Conservation (phyloP, 1,140 invertebrate species). For the Hydropsyche tenuis region DNA sequence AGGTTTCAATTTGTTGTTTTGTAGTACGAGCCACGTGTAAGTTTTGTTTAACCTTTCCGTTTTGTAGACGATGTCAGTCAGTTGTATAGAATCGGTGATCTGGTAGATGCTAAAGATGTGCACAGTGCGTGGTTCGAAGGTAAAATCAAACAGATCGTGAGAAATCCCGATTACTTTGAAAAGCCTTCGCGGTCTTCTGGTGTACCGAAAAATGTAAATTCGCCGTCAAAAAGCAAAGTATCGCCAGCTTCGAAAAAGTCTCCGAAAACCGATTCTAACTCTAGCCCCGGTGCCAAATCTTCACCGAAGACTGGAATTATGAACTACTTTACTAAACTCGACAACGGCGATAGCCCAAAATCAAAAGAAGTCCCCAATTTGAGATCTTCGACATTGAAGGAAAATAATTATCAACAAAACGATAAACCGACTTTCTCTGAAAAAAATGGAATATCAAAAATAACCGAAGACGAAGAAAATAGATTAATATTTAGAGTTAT, state of each 20-base stretch:
- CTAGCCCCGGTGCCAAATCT: not conserved
- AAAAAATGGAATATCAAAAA: constrained; percentile 45
- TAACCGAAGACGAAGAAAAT: constrained; percentile 44
- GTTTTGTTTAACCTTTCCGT: too few species aligned
- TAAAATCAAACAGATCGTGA: constrained; percentile 51
- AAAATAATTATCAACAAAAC: constrained; percentile 15
- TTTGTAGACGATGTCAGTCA: constrained; percentile 53
- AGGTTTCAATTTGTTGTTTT: constrained; percentile 21
- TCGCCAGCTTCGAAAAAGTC: not conserved
- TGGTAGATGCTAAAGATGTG: constrained; percentile 70
- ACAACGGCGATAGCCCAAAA: not conserved
- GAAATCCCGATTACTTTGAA: constrained; percentile 2
- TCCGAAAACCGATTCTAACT: not conserved
- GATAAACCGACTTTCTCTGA: not conserved
- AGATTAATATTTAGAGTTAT: constrained; percentile 61
- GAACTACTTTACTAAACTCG: constrained; percentile 40
- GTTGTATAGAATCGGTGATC: constrained; percentile 72
- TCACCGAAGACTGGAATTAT: constrained; percentile 36
- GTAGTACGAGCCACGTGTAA: too few species aligned
- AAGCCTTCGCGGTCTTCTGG: not conserved
- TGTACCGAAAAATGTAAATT: not conserved
- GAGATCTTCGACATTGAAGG: not conserved
- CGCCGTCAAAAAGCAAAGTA: not conserved
- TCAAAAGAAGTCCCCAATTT: not conserved
- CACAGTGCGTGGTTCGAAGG: constrained; percentile 72